Base-by-base conservation (phyloP, 2,113 vertebrate genomes). In the Cariama cristata region DNA sequence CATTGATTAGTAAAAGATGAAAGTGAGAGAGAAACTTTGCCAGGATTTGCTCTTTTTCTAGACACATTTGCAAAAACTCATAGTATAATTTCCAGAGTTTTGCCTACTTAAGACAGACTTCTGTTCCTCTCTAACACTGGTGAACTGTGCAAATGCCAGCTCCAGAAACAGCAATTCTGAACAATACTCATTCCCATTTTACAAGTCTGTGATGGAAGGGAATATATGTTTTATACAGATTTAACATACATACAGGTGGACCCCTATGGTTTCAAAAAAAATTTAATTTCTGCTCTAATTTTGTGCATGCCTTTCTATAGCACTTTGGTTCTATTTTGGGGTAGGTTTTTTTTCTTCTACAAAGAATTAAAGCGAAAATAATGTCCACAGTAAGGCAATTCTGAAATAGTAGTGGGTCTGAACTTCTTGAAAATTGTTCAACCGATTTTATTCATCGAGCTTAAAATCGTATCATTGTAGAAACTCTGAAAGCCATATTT, bases 401-500 rank as follows among this genome's bases (percentile, higher is more conserved):
- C 52, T 49, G 44, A 85, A 90, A 86, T 13, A 93, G 28, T 15
- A 86, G 47, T 44, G 12, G 11, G 50, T 71, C 83, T 80, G 32
- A 90, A 74, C 71, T 71, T 59, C 69, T 79, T 59, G 17, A 93
- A 88, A 80, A 88, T 71, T 77, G 55, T 66, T 92, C 67, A 83
- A 69, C 32, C 4, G 2, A 8, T 90, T 90, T 75, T 79, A 90
- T 76, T 85, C 62, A 82, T 22, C 30, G 84, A 94, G 66, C 35
- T 92, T 88, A 88, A 94, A 96, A 93, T 1, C n/a, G 5, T 42
- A 66, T 47, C 27, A 50, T 35, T 55, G 75, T 45, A 83, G 63
- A 88, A 96, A 74, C 55, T 83, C 2, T 66, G 38, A 72, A 82
- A 88, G 42, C 86, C 76, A 23, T 90, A 88, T 92, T 94, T 93